These are phyloP conservation scores for Lampris incognitus DNA, from an alignment of 2,113 vertebrate genomes.

Conservation along the genomic window DNA sequence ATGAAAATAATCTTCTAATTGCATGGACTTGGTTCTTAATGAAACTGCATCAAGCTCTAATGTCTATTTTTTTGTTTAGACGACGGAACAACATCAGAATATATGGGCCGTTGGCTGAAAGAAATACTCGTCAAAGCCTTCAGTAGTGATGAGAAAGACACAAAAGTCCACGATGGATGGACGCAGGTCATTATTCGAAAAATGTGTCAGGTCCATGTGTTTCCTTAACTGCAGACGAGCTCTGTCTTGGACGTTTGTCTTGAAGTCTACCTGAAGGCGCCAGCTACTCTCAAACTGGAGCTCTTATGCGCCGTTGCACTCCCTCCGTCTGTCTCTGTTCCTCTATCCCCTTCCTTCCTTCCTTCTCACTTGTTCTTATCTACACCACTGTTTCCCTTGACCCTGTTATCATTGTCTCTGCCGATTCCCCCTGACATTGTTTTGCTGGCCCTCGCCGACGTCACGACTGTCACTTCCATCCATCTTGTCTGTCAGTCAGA, in stretches of 20 bases:
- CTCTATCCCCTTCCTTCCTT: slow-evolving; percentile 31
- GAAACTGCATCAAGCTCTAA: too few relatives aligned
- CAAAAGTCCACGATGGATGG: too few relatives aligned
- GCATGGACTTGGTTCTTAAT: too few relatives aligned
- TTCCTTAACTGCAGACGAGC: slow-evolving; percentile 37
- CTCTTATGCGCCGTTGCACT: slow-evolving; percentile 18
- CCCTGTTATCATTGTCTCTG: slow-evolving; percentile 49
- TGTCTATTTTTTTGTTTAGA: too few relatives aligned
- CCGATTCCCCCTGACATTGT: slow-evolving; percentile 63
- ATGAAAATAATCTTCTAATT: too few relatives aligned
- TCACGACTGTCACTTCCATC: slow-evolving; percentile 58
- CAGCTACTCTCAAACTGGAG: slow-evolving; percentile 36
- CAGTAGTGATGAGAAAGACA: too few relatives aligned
- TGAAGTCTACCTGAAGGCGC: slow-evolving; percentile 51
- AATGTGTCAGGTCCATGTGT: neutral
- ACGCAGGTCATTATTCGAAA: slow-evolving; percentile 11
- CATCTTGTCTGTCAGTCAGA: slow-evolving; percentile 40
- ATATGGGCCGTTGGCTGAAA: too few relatives aligned
- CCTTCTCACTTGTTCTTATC: slow-evolving; percentile 25
- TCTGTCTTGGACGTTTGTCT: slow-evolving; percentile 30
- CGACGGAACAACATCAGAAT: too few relatives aligned
- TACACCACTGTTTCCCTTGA: slow-evolving; percentile 31
- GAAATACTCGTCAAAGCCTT: too few relatives aligned
- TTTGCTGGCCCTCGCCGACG: slow-evolving; percentile 48
- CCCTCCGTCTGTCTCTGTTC: slow-evolving; percentile 3